A percentile compares a stretch with the other conserved stretches of the same genome.
phyloP scores from a whole-genome alignment of 2,113 vertebrate species.

The Chloropsis hardwickii region DNA sequence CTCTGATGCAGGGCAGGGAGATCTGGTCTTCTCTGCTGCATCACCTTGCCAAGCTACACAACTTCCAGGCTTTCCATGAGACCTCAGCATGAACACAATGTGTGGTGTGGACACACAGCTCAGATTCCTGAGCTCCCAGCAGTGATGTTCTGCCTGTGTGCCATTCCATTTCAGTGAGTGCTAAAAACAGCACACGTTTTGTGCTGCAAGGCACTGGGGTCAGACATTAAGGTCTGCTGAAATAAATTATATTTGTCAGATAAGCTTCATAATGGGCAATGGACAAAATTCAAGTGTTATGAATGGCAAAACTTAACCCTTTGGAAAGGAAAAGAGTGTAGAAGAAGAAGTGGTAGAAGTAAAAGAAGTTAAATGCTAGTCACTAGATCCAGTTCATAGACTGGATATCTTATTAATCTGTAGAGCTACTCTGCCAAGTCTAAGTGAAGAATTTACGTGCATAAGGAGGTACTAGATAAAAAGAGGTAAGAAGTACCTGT shows the following conservation, averaged over 20 bases:
- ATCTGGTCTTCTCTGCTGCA: background rate
- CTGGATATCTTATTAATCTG: background rate
- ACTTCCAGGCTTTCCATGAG: fast-evolving
- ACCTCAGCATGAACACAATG: background rate
- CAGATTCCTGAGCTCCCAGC: background rate
- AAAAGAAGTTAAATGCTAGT: background rate
- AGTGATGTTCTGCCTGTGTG: background rate
- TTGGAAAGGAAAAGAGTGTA: background rate
- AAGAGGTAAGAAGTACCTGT: background rate
- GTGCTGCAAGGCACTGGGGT: background rate
- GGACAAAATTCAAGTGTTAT: background rate
- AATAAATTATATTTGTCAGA: background rate
- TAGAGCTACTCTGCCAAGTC: background rate
- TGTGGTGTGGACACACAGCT: background rate
- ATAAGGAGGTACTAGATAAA: background rate
- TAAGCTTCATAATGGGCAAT: background rate
- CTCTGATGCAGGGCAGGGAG: background rate
- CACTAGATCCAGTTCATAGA: background rate
- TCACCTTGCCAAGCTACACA: background rate
- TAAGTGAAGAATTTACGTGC: background rate
- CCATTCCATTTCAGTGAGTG: background rate
- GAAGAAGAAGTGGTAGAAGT: background rate
- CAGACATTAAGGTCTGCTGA: background rate
- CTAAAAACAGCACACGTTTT: background rate
- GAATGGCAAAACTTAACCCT: background rate